Conservation (phyloP, 2,113 vertebrate genomes). For the Potamarius usumacintae region DNA sequence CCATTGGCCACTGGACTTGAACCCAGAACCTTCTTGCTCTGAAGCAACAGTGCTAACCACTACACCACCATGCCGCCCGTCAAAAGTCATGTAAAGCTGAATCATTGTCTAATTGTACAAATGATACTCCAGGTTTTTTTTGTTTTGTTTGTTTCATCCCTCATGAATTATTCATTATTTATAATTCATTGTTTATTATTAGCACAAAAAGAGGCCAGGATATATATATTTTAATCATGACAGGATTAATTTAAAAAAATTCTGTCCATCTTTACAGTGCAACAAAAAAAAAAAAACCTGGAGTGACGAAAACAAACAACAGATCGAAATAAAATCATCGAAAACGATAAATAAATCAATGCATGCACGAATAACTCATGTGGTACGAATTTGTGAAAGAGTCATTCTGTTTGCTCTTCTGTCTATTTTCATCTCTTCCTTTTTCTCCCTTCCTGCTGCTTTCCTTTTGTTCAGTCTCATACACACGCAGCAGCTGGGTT, state of each 20-base stretch:
- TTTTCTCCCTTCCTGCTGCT: slow-evolving; percentile 2
- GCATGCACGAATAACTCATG: neutral
- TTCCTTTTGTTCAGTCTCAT: slow-evolving; percentile 15
- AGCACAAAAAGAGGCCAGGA: neutral
- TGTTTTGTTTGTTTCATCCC: too few relatives aligned
- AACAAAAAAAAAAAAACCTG: neutral
- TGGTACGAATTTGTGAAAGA: neutral
- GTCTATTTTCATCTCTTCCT: slow-evolving; percentile 4
- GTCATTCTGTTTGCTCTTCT: neutral
- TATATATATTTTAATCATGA: neutral
- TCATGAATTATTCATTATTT: neutral
- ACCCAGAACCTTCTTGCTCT: too few relatives aligned
- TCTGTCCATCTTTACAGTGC: neutral
- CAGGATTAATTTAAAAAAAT: neutral
- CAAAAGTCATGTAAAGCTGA: neutral
- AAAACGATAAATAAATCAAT: neutral
- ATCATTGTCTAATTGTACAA: neutral
- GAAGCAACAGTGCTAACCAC: too few relatives aligned
- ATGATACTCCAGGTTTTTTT: too few relatives aligned
- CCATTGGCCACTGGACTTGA: too few relatives aligned
- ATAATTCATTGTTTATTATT: neutral
- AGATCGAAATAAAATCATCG: neutral
- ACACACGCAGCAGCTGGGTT: slow-evolving; percentile 18
- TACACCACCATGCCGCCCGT: too few relatives aligned
- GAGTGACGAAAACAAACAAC: neutral